Evolutionary conservation across 53 echinoderm and acorn worm genomes (phyloP).

Genomic region (Zoroaster sp.): DNA sequence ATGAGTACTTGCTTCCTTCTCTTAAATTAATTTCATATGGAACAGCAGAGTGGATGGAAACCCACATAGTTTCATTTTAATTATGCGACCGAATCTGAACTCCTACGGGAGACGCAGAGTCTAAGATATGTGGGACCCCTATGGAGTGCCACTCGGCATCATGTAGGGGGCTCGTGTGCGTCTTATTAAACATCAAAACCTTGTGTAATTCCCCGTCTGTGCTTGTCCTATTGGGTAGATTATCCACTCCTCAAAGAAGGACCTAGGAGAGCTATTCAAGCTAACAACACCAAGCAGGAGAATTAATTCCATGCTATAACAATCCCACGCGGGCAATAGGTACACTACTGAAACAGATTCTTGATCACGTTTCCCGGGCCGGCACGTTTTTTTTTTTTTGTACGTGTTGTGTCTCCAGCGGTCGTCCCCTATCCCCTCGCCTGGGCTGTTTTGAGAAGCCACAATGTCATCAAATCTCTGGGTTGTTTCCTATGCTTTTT

Average conservation of each 20-base stretch:
- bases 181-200: conserved; percentile 57
- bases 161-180: conserved; percentile 42
- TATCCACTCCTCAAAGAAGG: not conserved
- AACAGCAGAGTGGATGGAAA: not conserved
- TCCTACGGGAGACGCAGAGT: conserved; percentile 50
- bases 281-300: conserved; percentile 13
- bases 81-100: conserved; percentile 59
- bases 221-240: conserved; percentile 25
- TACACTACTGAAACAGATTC: conserved; percentile 36
- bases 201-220: conserved; percentile 41
- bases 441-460: conserved; percentile 50
- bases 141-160: conserved; percentile 32
- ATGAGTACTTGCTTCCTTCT: conserved; percentile 3
- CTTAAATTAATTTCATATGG: conserved; percentile 43
- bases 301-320: conserved; percentile 47
- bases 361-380: conserved; percentile 21
- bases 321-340: conserved; percentile 12
- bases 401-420: not conserved
- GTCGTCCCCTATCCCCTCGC: conserved; percentile 7
- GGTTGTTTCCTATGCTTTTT: conserved; percentile 41
- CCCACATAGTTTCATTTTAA: conserved; percentile 49
- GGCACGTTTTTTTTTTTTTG: not conserved
- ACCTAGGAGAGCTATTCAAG: conserved; percentile 23
- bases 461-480: conserved; percentile 56
- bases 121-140: conserved; percentile 47